phyloP scores from a whole-genome alignment of 2,113 vertebrate species.

The Daphoenositta chrysoptera region DNA sequence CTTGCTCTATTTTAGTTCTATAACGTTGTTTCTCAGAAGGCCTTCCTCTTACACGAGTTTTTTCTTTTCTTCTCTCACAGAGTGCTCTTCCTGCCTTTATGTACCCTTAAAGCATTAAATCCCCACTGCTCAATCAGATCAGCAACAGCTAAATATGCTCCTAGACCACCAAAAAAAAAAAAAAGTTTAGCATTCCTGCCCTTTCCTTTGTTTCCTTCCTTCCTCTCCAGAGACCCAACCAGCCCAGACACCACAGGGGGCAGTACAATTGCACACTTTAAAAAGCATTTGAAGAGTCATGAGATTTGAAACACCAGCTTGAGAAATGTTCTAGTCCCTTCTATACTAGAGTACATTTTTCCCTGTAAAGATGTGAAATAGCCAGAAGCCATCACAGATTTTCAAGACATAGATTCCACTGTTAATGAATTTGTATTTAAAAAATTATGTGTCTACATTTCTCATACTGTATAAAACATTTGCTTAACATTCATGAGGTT shows the following conservation, averaged over 20 bases:
- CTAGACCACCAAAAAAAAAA: background rate
- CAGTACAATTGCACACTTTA: background rate
- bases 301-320: background rate
- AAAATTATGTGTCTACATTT: background rate
- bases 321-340: background rate
- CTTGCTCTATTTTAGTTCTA: constrained; percentile 52
- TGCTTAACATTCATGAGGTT: background rate
- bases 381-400: background rate
- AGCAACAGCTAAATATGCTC: background rate
- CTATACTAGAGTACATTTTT: background rate
- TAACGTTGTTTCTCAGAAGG: constrained; percentile 35
- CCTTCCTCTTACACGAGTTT: constrained; percentile 1
- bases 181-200: background rate
- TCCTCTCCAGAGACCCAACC: background rate
- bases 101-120: background rate
- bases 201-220: background rate
- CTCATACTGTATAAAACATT: background rate
- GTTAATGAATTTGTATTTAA: background rate
- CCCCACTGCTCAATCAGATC: background rate
- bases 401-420: background rate
- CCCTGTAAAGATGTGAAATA: background rate
- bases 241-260: background rate
- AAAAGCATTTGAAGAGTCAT: background rate
- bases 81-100: constrained; percentile 47
- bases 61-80: background rate